Base-by-base conservation (phyloP, 2,113 vertebrate species). In the Oryzias melastigma region DNA sequence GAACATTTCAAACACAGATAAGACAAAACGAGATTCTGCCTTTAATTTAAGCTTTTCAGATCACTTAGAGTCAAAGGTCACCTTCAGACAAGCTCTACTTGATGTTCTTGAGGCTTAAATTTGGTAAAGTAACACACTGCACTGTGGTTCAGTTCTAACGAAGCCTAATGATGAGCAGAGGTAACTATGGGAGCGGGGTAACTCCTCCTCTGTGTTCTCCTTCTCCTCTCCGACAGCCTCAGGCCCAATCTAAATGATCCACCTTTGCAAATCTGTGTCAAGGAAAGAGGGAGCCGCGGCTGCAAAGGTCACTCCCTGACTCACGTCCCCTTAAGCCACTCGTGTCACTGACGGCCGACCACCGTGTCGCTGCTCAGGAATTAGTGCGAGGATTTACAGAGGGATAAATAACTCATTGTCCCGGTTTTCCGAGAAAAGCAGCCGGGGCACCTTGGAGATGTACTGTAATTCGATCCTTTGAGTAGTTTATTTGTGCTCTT, bases 181-280 rank as follows among this genome's bases (percentile, higher is more conserved):
- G 78, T 44, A 69, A 72, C 64, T 58, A 52, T 55, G 20, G 19
- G 62, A 76, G 77, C 70, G 47, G 17, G 24, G 60, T 64, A 42
- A 59, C 62, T 73, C 61, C 58, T 61, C 46, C 51, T 48, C 8
- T 19, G 41, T 62, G 60, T 53, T 67, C 68, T 53, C 46, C 48
- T 19, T 42, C 54, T 57, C 77, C 67, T 66, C 14, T 19, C 81
- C 60, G 85, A 72, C 83, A 82, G 85, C 90, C 88, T 4, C 20
- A 70, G 83, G 90, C 82, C 35, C 72, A 72, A 70, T 71, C 80
- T 85, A 63, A 82, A 77, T 24, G 64, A 75, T 80, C 77, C 64
- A 87, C 80, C 68, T 70, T 91, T 91, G 90, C 87, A 91, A 91
- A 91, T 89, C 68, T 74, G 65, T 65, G 75, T 69, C 80, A 85